Base-by-base conservation (phyloP, 2,797 vertebrate species). In the Esox lucius region DNA sequence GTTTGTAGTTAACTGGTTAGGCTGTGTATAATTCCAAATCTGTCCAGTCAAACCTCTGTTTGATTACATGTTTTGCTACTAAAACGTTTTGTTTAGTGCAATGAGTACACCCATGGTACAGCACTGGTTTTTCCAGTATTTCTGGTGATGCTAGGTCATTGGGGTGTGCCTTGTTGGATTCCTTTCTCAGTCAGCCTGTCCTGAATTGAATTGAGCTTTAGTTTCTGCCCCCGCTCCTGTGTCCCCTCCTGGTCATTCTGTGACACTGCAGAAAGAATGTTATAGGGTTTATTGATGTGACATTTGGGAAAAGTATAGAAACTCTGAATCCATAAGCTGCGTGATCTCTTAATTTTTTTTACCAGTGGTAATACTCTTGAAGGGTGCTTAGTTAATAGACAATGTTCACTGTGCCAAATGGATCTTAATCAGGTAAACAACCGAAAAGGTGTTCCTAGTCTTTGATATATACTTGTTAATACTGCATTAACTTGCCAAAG, bases 221-320 rank as follows among this genome's bases (percentile, higher is more conserved):
- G 33, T 28, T 11, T 5, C 39, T 6, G 46, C 13, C n/a, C 1
- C 51, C 26, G 7, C 33, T 13, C 31, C 11, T 28, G 3, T 5
- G 71, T 79, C 81, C 73, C 78, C 85, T 88, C 81, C 80, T 86
- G 85, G 74, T 17, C 39, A 53, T 0, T 71, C 1, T 42, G 13
- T 72, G 39, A 33, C 42, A 80, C n/a, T 33, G 42, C 80, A 81
- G 0, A 0, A 0, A 68, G 0, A 48, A 53, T 64, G 12, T 28
- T 11, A 64, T 35, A 6, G 13, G 4, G 5, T 28, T 12, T n/a
- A 15, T 31, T 66, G 64, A 35, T 66, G 31, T 62, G 22, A 28
- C 24, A 4, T 24, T 28, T 22, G n/a, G 19, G 53, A 4, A 11
- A 59, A 24, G 53, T 59, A 22, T 59, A 0, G 11, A 59, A 22